A percentile compares a stretch with the other conserved stretches of the same genome.
Evolutionary conservation across 2,113 vertebrate genomes (phyloP).

Genomic region (pig (Sus scrofa)): T2T-Sscrofa CM000824.6:163707001-163707500

Average conservation of each 20-base stretch:
- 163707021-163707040: not conserved
- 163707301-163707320: not conserved
- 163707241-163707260: not conserved
- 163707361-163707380: not conserved
- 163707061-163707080: not conserved
- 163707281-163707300: not conserved
- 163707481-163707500: not conserved
- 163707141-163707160: not conserved
- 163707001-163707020: not conserved
- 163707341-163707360: not conserved
- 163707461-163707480: not conserved
- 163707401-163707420: not conserved
- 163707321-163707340: not conserved
- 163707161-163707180: slow-evolving; percentile 3
- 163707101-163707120: not conserved
- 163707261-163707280: not conserved
- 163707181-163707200: not conserved
- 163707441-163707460: not conserved
- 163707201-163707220: not conserved
- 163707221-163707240: not conserved
- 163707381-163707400: not conserved
- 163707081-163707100: not conserved
- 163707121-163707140: not conserved
- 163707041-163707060: not conserved
- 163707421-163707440: not conserved